Evolutionary conservation across 2,888 invertebrate species (phyloP).

Genomic region (Pecten maximus): DNA sequence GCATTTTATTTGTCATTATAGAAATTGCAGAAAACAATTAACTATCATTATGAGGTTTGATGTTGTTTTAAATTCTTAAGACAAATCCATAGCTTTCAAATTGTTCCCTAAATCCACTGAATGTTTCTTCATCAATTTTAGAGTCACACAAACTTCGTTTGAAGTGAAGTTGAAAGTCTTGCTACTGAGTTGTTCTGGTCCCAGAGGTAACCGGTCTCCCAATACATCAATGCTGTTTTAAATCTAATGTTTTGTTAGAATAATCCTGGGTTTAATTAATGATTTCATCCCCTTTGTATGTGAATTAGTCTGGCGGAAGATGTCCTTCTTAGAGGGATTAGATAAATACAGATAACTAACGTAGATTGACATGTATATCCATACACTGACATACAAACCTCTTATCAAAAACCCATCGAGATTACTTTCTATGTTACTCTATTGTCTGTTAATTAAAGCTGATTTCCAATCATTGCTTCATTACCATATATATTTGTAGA

Average conservation of each 20-base stretch:
- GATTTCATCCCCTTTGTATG: slow-evolving; percentile 10
- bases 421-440: not conserved
- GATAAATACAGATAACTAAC: not conserved
- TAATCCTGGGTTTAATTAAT: not conserved
- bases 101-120: slow-evolving; percentile 1
- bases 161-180: slow-evolving; percentile 4
- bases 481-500: not conserved
- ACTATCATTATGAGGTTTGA: not conserved
- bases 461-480: not conserved
- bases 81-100: not conserved
- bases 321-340: not conserved
- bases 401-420: not conserved
- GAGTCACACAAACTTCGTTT: not conserved
- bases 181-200: not conserved
- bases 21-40: not conserved
- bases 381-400: not conserved
- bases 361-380: not conserved
- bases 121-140: not conserved
- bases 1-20: not conserved
- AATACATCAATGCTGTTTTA: not conserved
- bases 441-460: not conserved
- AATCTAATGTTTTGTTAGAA: not conserved
- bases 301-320: not conserved
- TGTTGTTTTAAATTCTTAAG: not conserved
- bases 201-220: not conserved